Percentiles rank a stretch among this genome's conserved stretches.
Evolutionary conservation across 2,113 vertebrate species (phyloP).

Genomic region (Mystacornis crossleyi): DNA sequence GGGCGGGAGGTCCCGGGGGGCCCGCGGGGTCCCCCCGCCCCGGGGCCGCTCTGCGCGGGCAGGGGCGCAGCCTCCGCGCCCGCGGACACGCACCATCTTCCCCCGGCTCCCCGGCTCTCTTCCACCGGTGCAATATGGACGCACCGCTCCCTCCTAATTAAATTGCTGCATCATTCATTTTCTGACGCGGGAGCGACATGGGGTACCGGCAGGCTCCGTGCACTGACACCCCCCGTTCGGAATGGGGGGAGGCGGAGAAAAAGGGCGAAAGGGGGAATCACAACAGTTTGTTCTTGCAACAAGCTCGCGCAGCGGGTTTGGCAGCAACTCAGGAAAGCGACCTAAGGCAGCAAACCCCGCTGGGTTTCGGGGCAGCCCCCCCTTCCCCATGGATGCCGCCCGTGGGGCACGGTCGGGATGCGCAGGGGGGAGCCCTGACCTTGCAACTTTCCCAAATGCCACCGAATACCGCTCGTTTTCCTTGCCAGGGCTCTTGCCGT

Average conservation of each 20-base stretch:
- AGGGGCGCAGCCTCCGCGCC: conserved; percentile 11
- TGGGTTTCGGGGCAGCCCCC: not conserved
- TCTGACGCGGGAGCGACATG: not conserved
- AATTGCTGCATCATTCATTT: conserved; percentile 51
- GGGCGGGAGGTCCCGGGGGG: not conserved
- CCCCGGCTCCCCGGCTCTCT: not conserved
- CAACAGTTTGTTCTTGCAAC: not conserved
- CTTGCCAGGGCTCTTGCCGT: not conserved
- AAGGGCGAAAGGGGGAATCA: not conserved
- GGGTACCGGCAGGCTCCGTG: not conserved
- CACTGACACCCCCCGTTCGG: not conserved
- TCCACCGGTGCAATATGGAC: conserved; percentile 1
- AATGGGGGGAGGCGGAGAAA: not conserved
- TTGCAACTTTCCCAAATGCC: not conserved
- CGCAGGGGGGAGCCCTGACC: not conserved
- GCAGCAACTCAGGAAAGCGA: not conserved
- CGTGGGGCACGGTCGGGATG: not conserved
- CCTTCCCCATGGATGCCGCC: not conserved
- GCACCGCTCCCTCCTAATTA: conserved; percentile 3
- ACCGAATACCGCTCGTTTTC: not conserved
- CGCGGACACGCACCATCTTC: not conserved
- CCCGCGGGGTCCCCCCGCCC: not conserved
- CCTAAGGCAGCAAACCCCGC: not conserved
- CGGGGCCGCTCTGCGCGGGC: not conserved
- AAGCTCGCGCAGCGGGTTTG: not conserved